phyloP scores from a whole-genome alignment of 92 coral and sea anemone species.

The Umimayanthus chanpuru region DNA sequence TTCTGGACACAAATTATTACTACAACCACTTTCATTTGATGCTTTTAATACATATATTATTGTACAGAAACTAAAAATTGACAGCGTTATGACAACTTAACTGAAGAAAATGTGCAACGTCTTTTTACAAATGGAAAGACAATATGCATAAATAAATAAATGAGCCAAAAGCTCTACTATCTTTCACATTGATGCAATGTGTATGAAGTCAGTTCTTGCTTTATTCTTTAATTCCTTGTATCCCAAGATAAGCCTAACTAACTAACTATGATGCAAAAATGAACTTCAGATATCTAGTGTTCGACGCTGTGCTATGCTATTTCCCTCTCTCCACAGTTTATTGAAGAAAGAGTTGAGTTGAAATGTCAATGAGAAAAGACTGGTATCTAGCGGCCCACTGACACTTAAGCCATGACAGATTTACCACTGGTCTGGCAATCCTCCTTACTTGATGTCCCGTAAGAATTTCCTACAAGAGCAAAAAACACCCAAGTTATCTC shows the following conservation, averaged over 20 bases:
- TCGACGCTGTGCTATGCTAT: no score
- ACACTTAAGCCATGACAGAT: constrained; percentile 1
- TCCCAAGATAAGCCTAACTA: background rate
- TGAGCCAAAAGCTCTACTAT: constrained; percentile 22
- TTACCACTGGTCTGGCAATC: background rate
- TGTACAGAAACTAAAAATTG: background rate
- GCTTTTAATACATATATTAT: background rate
- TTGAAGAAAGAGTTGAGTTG: background rate
- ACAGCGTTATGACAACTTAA: background rate
- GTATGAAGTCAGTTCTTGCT: background rate
- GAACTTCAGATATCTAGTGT: background rate
- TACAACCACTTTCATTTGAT: background rate
- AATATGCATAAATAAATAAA: background rate
- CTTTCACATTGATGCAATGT: constrained; percentile 28
- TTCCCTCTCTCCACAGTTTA: background rate
- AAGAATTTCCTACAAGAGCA: background rate
- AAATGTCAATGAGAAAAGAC: background rate
- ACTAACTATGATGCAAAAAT: background rate
- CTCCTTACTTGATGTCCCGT: background rate
- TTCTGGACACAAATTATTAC: no score
- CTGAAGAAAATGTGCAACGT: background rate
- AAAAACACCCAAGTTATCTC: background rate
- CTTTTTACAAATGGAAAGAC: background rate
- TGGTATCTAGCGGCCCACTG: background rate
- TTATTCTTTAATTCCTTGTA: background rate